Evolutionary conservation across 2,113 vertebrate genomes (phyloP).

Genomic region (Misgurnus mizolepis): DNA sequence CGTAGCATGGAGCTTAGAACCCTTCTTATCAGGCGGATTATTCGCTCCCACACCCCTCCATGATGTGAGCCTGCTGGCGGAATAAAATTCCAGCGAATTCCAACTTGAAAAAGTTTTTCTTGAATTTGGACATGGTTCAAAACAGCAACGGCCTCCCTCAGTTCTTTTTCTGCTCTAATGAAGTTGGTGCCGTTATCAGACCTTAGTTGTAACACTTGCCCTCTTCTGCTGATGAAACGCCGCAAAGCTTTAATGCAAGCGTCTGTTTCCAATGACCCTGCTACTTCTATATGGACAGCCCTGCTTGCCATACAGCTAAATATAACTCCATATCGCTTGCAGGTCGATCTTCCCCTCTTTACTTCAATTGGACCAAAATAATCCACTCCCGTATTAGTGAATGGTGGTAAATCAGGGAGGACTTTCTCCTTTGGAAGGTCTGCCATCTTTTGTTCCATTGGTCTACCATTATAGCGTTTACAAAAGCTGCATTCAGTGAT

Average conservation of each 20-base stretch:
- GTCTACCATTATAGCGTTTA: not conserved
- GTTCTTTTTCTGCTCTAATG: not conserved
- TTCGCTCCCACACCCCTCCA: no score
- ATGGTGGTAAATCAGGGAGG: not conserved
- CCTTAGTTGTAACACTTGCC: no score
- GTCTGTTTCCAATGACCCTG: not conserved
- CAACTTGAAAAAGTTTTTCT: no score
- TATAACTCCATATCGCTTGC: not conserved
- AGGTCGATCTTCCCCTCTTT: not conserved
- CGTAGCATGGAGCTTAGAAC: no score
- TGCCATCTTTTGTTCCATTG: conserved; percentile 12
- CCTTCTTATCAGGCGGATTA: no score
- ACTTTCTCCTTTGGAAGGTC: not conserved
- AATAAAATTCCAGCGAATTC: no score
- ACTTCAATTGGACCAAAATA: conserved; percentile 2
- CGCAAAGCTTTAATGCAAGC: not conserved
- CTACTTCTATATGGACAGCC: not conserved
- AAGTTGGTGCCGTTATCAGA: not conserved
- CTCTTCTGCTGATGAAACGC: no score
- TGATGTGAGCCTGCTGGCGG: no score
- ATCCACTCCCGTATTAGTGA: not conserved
- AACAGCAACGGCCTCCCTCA: not conserved
- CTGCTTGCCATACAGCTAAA: not conserved
- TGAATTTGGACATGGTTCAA: not conserved
- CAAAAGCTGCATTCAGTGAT: not conserved